Conservation (phyloP, 2,888 invertebrate genomes). For the Caradrina kadenii region DNA sequence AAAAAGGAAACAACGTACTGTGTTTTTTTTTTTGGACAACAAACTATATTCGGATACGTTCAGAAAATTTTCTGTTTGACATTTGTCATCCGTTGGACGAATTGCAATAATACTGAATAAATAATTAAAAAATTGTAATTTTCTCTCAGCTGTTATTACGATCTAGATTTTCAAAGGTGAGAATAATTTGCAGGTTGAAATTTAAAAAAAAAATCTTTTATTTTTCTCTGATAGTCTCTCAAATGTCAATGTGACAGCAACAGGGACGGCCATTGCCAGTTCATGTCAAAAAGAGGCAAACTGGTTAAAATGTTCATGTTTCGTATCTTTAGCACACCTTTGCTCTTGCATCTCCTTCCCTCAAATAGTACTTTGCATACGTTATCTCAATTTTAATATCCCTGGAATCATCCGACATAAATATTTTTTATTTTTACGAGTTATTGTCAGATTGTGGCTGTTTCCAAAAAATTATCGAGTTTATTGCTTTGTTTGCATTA, state of each 20-base stretch:
- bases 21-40: slow-evolving; percentile 34
- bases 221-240: too few species aligned
- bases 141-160: too few species aligned
- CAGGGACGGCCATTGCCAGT: too few species aligned
- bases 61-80: slow-evolving; percentile 9
- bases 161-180: too few species aligned
- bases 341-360: slow-evolving; percentile 34
- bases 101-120: neutral
- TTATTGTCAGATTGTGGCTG: slow-evolving; percentile 44
- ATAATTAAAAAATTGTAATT: too few species aligned
- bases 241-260: too few species aligned
- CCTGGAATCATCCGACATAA: slow-evolving; percentile 1
- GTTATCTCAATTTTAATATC: slow-evolving; percentile 40
- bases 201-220: too few species aligned
- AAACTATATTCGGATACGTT: slow-evolving; percentile 40
- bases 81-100: neutral
- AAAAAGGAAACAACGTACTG: slow-evolving; percentile 5
- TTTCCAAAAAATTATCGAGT: slow-evolving; percentile 40
- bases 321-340: slow-evolving; percentile 12
- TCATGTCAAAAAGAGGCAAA: too few species aligned
- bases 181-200: too few species aligned
- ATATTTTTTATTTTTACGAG: slow-evolving; percentile 44
- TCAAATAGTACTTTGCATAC: neutral
- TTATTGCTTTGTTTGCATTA: slow-evolving; percentile 44
- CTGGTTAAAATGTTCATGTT: neutral